Base-by-base conservation (phyloP, 1,140 invertebrate species). In the Drosophila gunungcola region DNA sequence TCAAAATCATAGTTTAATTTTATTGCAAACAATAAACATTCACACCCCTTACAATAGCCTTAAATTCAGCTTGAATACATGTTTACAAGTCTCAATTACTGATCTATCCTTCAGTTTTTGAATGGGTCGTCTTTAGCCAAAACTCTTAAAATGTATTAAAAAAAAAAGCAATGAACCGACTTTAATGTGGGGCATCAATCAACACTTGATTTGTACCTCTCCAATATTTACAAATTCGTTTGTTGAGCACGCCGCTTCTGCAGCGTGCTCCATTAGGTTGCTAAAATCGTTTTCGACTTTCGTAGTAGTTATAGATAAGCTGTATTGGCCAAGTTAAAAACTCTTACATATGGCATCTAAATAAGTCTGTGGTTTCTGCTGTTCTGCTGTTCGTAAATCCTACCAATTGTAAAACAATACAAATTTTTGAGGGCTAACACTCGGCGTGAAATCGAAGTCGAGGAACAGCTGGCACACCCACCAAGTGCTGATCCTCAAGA, bases 1-100 rank as follows among this genome's bases (percentile, higher is more conserved):
- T 29, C 7, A 6, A 42, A 58, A 45, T 49, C 54, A 34, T 63
- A 81, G 55, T 75, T 84, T 86, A 85, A 53, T 61, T 83, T 83
- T 85, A 85, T 85, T 88, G 83, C 69, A 88, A 86, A 82, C 78
- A 86, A 85, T 85, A 64, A 80, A 86, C 51, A 62, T 86, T 56
- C 41, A 56, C 54, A 70, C 63, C 73, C 78, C 78, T 70, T 75
- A 78, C 69, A 78, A 53, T 45, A 42, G 41, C 32, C 46, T 51
- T 32, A 46, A 64, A 62, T 43, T 51, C 36, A 58, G 74, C 70
- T 68, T 85, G 69, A 85, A 85, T 75, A 70, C 83, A 62, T 73
- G 63, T 70, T 83, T 55, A 55, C 45, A 55, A 41, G 38, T 41
- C 11, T 21, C 27, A 49, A 29, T 21, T 46, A 69, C 49, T 57